Evolutionary conservation across 2,888 invertebrate species (phyloP), one percentile per base, ranked within the genome.

Genomic region (Tachystola acroxantha): DNA sequence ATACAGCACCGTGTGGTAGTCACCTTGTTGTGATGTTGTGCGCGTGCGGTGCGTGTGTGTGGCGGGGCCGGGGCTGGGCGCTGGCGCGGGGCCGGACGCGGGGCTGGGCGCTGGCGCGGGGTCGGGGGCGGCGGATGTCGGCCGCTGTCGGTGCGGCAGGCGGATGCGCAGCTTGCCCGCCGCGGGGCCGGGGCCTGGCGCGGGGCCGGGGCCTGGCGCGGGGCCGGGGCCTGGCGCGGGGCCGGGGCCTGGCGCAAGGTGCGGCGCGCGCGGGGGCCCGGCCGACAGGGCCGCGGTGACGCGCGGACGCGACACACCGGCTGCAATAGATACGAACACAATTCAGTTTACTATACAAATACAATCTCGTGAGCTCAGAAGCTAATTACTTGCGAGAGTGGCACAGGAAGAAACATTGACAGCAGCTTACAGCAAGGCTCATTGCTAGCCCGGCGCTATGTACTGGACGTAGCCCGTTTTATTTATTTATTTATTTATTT

Each of bases 211-310:
- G 39, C 64, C 43, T 38, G 57, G 52, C 30, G 57, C 36, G 54
- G 58, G 33, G 16, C 46, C 39, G 14, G 32, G 31, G 38, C 34
- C 29, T n/a, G 39, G 36, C 10, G 34, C 43, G 11, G 43, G 37
- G 10, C 37, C 49, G 36, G 54, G 46, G 37, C 48, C 48, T 16
- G 48, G 36, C 25, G 10, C 29, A n/a, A n/a, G n/a, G 19, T 37
- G 30, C 29, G 39, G 34, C 24, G 34, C 33, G 37, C 47, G 37
- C 26, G 10, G 25, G 20, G 39, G 30, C 29, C 37, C 32, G 20
- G 34, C 33, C 39, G 38, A 29, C 30, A 37, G 34, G 20, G 36
- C 32, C 39, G 91, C 90, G 90, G 16, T 92, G 90, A 37, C 94
- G 82, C 47, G 95, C 33, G 95, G 75, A 6, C 78, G 60, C 56